Evolutionary conservation across 37 sponge, comb jelly and placozoan species (phyloP), one percentile per base, ranked within the genome.

Genomic region (Chondrilla cf. caribensis): DNA sequence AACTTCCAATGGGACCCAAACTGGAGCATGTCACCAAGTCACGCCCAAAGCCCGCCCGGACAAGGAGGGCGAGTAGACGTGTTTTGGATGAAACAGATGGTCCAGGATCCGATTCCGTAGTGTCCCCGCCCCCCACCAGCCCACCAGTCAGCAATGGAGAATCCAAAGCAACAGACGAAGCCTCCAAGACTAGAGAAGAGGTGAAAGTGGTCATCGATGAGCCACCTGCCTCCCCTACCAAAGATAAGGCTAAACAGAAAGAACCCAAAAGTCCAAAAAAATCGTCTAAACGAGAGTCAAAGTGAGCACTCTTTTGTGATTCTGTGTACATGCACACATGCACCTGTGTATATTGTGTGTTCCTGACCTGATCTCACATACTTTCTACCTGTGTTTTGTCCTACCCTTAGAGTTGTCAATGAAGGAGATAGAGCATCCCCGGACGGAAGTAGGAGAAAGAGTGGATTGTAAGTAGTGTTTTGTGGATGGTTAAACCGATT

Each of bases 21-120:
- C 82, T 91, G 11, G 77, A 91, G 37, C 91, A 91, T 62, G 38
- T 91, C 39, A 88, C 81, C 2, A 91, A 91, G 79, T 57, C 77
- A 0, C 51, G 91, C 0, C 91, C 91, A 0, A 87, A 87, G 43
- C 88, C 91, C 18, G 81, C 84, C 4, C 81, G 91, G 41, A 5
- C 17, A 26, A n/a, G 33, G 31, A 8, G 68, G 3, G 33, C 68
- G 32, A 67, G 68, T 67, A 26, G 68, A 0, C 29, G 35, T 1
- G 29, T 67, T 28, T 1, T 29, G 2, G 68, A 67, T 29, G 68
- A 67, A 29, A 29, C 35, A 32, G 68, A 67, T 29, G 68, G 68
- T 8, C 29, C 35, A 67, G 68, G 35, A 28, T 33, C 35, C 68
- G 24, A 22, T 29, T 5, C 68, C 4, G 32, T 4, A 3, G 3